A percentile compares a stretch with the other conserved stretches of the same genome.
These are phyloP conservation scores for Pissodes strobi DNA, from an alignment of 1,140 invertebrate species.

Conservation along the genomic window DNA sequence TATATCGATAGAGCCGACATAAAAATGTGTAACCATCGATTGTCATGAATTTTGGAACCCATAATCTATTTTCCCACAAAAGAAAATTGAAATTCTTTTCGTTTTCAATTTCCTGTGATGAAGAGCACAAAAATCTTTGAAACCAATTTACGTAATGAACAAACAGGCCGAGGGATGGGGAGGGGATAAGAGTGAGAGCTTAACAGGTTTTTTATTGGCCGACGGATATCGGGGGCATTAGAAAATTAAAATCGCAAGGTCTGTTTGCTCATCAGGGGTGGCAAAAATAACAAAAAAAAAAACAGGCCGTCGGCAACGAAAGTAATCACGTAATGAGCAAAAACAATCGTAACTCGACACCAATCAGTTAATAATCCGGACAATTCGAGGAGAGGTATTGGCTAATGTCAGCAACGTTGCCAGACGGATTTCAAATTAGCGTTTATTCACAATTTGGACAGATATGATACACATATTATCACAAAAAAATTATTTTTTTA, in stretches of 20 bases:
- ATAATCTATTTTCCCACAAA: no score
- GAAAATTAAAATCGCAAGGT: constrained; percentile 39
- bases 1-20: no score
- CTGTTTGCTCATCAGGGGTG: constrained; percentile 18
- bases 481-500: no score
- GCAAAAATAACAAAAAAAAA: constrained; percentile 11
- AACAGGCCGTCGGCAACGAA: constrained; percentile 5
- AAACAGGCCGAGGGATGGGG: constrained; percentile 1
- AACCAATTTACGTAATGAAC: constrained; percentile 20
- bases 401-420: constrained; percentile 4
- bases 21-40: no score
- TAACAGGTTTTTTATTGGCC: constrained; percentile 18
- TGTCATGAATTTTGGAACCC: no score
- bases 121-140: constrained; percentile 22
- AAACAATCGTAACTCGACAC: constrained; percentile 52
- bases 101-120: no score
- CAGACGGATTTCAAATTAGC: no score
- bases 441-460: no score
- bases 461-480: no score
- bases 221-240: constrained; percentile 22
- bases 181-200: no score
- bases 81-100: no score
- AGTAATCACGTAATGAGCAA: constrained; percentile 49
- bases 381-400: constrained; percentile 19
- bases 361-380: constrained; percentile 53